phyloP scores from a whole-genome alignment of 2,888 invertebrate species.

The Drosophila prolongata region DNA sequence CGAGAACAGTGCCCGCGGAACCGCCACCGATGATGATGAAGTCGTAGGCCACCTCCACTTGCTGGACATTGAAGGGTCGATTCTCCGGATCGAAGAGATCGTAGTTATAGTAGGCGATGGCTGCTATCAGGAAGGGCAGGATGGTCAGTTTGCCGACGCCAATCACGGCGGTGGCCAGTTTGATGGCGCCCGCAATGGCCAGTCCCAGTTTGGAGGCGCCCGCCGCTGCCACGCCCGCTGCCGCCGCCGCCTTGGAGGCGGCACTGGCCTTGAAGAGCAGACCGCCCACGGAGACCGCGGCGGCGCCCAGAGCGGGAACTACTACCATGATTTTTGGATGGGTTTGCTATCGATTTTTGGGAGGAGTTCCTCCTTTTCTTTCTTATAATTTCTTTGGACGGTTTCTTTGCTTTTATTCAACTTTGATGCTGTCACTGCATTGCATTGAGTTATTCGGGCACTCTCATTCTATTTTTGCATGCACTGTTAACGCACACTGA shows the following conservation, averaged over 20 bases:
- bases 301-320: slow-evolving; percentile 78
- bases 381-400: background rate
- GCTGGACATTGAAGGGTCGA: slow-evolving; percentile 89
- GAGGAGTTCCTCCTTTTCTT: background rate
- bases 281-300: slow-evolving; percentile 81
- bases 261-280: slow-evolving; percentile 82
- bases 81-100: slow-evolving; percentile 94
- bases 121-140: slow-evolving; percentile 90
- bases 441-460: slow-evolving; percentile 14
- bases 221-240: slow-evolving; percentile 84
- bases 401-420: background rate
- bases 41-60: slow-evolving; percentile 90
- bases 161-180: slow-evolving; percentile 89
- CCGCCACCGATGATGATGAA: slow-evolving; percentile 94
- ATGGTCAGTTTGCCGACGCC: slow-evolving; percentile 90
- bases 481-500: slow-evolving; percentile 17
- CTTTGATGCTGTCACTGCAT: slow-evolving; percentile 11
- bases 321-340: slow-evolving; percentile 71
- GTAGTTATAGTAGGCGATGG: slow-evolving; percentile 93
- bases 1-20: slow-evolving; percentile 93
- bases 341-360: background rate
- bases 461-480: slow-evolving; percentile 26
- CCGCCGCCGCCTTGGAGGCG: slow-evolving; percentile 79
- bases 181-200: slow-evolving; percentile 87
- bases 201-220: slow-evolving; percentile 83